Base-by-base conservation (phyloP, 2,797 vertebrate species). In the Protonibea diacanthus region DNA sequence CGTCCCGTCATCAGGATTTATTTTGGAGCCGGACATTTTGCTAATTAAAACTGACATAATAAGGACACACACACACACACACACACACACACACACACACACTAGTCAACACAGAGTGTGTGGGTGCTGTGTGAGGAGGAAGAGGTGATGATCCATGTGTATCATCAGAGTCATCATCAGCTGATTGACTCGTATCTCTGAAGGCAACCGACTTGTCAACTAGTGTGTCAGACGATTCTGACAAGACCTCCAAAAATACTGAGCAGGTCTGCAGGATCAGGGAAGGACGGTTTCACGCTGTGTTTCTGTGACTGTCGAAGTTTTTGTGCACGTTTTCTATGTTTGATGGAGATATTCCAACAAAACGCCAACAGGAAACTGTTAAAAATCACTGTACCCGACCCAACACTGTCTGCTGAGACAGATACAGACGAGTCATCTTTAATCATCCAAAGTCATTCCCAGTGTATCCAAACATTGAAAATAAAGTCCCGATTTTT, bases 21-120 rank as follows among this genome's bases (percentile, higher is more conserved):
- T 75, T 82, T 87, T 80, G 49, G 69, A 53, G 75, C 81, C 61
- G 76, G 81, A 72, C 84, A n/a, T 84, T 85, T 85, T 42, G 76
- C 81, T 90, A 92, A 93, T 91, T 93, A 76, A 68, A 88, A 76
- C 82, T 88, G 91, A 92, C 88, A 90, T 84, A 92, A 92, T 91
- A 92, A 67, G 91, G 89, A 86, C 89, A 84, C 55, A 68, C 86
- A 88, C 72, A 38, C 33, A 33, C 33, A 38, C 8, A 65, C 82
- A 38, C 33, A 33, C 33, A 38, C 8, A 86, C 89, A 84, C 55
- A 68, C 86, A 88, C 72, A 38, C 33, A 33, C 33, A 38, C 8
- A 65, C 82, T 77, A 76, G 81, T 89, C 60, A 61, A 72, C 58
- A 53, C 33, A 69, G 74, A 76, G 33, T 25, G 76, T 44, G 45